Evolutionary conservation across 2,888 invertebrate species (phyloP).

Genomic region (Polyploca ridens): DNA sequence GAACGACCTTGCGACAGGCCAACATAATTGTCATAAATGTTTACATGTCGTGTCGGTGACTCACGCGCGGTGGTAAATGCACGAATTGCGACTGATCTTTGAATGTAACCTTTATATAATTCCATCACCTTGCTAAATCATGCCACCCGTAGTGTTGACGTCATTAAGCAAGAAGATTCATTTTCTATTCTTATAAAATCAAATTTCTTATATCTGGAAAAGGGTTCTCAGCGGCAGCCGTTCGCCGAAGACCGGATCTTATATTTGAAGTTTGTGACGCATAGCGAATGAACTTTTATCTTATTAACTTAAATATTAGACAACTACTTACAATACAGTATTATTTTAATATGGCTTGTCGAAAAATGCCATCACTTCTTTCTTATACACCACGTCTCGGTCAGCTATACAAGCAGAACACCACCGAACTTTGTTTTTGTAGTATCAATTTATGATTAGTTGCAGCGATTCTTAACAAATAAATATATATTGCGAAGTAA

Average conservation of each 20-base stretch:
- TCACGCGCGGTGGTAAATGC: conserved; percentile 9
- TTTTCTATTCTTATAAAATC: no score
- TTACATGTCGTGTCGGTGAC: conserved; percentile 3
- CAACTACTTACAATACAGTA: no score
- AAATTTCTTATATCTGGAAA: no score
- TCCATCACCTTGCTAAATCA: neutral
- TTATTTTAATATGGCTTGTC: no score
- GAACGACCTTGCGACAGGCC: neutral
- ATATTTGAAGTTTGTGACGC: no score
- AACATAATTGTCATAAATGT: neutral
- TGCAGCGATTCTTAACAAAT: neutral
- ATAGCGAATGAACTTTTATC: no score
- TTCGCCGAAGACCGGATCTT: no score
- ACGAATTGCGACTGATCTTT: conserved; percentile 7
- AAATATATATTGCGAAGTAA: neutral
- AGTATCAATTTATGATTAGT: neutral
- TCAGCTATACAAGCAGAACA: no score
- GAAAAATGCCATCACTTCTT: no score
- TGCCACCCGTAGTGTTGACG: neutral
- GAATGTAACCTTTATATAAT: neutral
- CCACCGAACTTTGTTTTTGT: neutral
- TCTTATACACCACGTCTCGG: no score
- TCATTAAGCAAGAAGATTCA: neutral
- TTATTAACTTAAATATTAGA: no score
- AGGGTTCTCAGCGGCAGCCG: no score